These are phyloP conservation scores for Pipistrellus nathusii DNA, from an alignment of 2,797 vertebrate species.

Conservation along the genomic window DNA sequence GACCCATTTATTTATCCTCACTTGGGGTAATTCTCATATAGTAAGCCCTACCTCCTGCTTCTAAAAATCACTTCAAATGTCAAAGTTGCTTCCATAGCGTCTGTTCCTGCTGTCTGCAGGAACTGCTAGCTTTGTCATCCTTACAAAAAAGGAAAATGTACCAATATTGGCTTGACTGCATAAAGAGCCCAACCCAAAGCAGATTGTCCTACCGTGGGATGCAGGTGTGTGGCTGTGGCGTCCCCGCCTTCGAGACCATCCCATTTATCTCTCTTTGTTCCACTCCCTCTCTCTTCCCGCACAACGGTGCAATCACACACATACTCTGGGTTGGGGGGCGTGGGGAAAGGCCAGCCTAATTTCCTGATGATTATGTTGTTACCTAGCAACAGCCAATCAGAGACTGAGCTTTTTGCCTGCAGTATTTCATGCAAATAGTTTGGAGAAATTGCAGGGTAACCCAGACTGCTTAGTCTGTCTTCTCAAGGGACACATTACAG, in stretches of 20 bases:
- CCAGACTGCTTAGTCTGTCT: constrained; percentile 80
- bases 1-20: constrained; percentile 29
- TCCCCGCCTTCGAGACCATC: constrained; percentile 82
- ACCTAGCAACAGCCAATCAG: constrained; percentile 87
- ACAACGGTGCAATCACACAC: constrained; percentile 81
- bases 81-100: constrained; percentile 75
- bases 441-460: constrained; percentile 84
- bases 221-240: constrained; percentile 76
- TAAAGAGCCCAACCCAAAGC: constrained; percentile 75
- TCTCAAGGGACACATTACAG: constrained; percentile 83
- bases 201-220: constrained; percentile 82
- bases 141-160: constrained; percentile 54
- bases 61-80: constrained; percentile 73
- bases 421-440: constrained; percentile 88
- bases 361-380: constrained; percentile 87
- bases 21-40: constrained; percentile 27
- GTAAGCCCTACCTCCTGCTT: constrained; percentile 44
- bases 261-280: constrained; percentile 86
- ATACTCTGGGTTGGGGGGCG: constrained; percentile 70
- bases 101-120: constrained; percentile 68
- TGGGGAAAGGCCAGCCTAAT: constrained; percentile 82
- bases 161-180: constrained; percentile 66
- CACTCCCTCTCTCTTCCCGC: constrained; percentile 83
- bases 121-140: constrained; percentile 60
- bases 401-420: constrained; percentile 82